Evolutionary conservation across 2,797 vertebrate species (phyloP).

Genomic region (Peromyscus eremicus): DNA sequence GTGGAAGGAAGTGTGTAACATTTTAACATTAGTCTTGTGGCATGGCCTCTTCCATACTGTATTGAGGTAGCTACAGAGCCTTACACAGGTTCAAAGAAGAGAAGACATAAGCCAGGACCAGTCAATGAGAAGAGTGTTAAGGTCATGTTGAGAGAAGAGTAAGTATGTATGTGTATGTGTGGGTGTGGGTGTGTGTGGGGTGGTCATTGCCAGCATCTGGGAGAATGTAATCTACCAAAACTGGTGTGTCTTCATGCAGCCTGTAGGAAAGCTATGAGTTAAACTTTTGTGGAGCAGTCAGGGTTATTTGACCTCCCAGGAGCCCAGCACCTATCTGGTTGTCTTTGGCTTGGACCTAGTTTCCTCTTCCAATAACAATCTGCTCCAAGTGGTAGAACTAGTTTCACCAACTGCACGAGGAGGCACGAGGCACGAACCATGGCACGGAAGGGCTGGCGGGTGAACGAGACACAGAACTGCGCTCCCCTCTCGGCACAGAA

Average conservation of each 20-base stretch:
- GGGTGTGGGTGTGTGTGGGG: not conserved
- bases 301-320: not conserved
- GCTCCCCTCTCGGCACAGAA: not conserved
- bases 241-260: not conserved
- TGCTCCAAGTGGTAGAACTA: slow-evolving; percentile 43
- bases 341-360: slow-evolving; percentile 37
- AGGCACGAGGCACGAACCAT: not conserved
- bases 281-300: not conserved
- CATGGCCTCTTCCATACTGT: not conserved
- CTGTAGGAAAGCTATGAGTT: not conserved
- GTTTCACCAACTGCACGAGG: slow-evolving; percentile 17
- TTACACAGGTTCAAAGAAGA: not conserved
- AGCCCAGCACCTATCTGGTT: not conserved
- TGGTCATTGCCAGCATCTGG: not conserved
- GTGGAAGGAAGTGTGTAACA: not conserved
- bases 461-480: not conserved
- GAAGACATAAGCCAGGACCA: not conserved
- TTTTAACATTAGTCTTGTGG: not conserved
- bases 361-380: not conserved
- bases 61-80: not conserved
- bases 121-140: not conserved
- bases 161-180: no score
- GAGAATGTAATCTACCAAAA: not conserved
- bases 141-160: not conserved
- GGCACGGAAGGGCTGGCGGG: not conserved